Conservation (phyloP, 2,888 invertebrate species). For the Pachycephus smyrnensis region DNA sequence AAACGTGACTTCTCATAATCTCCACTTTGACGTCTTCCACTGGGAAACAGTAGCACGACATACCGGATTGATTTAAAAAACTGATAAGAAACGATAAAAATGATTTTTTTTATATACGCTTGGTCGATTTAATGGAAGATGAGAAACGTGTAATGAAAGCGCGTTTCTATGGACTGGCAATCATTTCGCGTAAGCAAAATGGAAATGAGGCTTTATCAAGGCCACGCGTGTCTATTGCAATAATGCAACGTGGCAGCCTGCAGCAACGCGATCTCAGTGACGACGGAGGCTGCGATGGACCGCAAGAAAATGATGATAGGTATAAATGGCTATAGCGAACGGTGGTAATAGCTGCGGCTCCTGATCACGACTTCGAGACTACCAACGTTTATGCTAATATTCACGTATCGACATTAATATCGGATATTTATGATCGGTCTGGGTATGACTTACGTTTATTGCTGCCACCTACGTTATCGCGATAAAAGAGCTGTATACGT, state of each 20-base stretch:
- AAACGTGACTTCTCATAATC: not conserved
- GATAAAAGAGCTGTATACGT: slow-evolving; percentile 33
- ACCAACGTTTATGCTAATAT: slow-evolving; percentile 63
- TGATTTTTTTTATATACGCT: not conserved
- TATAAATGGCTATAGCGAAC: not conserved
- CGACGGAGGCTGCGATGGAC: not conserved
- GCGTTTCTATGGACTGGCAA: not conserved
- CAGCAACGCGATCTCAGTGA: not conserved
- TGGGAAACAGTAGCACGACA: not conserved
- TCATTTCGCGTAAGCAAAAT: not conserved
- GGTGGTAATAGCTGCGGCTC: not conserved
- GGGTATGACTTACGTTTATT: slow-evolving; percentile 63
- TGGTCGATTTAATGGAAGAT: not conserved
- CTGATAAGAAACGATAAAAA: too few species aligned
- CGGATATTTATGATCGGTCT: slow-evolving; percentile 63
- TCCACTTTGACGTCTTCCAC: not conserved
- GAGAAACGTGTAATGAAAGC: not conserved
- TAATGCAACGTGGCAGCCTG: not conserved
- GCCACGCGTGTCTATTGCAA: not conserved
- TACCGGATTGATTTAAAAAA: not conserved
- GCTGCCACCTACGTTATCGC: slow-evolving; percentile 62
- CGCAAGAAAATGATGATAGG: not conserved
- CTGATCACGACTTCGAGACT: not conserved
- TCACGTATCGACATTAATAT: slow-evolving; percentile 64
- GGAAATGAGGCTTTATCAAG: not conserved